A percentile compares a stretch with the other conserved stretches of the same genome.
Evolutionary conservation across 2,797 vertebrate genomes (phyloP).

Genomic region (Acrossocheilus fasciatus): DNA sequence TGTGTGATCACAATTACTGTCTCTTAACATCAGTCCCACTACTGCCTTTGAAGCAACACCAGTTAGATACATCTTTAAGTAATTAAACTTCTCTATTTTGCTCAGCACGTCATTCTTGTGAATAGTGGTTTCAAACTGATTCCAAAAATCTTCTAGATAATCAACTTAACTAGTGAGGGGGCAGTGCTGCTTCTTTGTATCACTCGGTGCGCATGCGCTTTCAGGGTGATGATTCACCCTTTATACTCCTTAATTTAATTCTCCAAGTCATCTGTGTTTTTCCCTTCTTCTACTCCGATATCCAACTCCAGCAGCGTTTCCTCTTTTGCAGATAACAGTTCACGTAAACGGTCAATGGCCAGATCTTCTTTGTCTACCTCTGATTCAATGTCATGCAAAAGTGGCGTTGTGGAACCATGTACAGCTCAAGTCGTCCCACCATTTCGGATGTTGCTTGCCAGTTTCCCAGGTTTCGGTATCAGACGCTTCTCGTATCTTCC

Average conservation of each 20-base stretch:
- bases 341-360: slow-evolving; percentile 6
- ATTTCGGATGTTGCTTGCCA: neutral
- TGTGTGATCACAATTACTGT: slow-evolving; percentile 30
- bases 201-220: neutral
- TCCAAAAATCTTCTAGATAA: slow-evolving; percentile 34
- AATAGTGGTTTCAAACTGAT: slow-evolving; percentile 32
- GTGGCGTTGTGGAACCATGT: neutral
- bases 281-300: neutral
- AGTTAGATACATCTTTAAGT: slow-evolving; percentile 44
- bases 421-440: neutral
- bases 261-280: slow-evolving; percentile 10
- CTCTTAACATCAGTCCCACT: slow-evolving; percentile 25
- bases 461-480: neutral
- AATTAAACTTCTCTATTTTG: slow-evolving; percentile 25
- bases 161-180: neutral
- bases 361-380: slow-evolving; percentile 22
- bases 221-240: neutral
- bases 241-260: slow-evolving; percentile 16
- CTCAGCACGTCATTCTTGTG: slow-evolving; percentile 24
- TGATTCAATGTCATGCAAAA: slow-evolving; percentile 22
- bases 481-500: neutral
- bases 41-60: slow-evolving; percentile 32
- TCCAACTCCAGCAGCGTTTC: slow-evolving; percentile 29
- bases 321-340: slow-evolving; percentile 35
- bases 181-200: slow-evolving; percentile 9